Percentiles rank a stretch among this genome's conserved stretches.
phyloP scores from a whole-genome alignment of 1,140 invertebrate species.

The Pogonomyrmex barbatus region DNA sequence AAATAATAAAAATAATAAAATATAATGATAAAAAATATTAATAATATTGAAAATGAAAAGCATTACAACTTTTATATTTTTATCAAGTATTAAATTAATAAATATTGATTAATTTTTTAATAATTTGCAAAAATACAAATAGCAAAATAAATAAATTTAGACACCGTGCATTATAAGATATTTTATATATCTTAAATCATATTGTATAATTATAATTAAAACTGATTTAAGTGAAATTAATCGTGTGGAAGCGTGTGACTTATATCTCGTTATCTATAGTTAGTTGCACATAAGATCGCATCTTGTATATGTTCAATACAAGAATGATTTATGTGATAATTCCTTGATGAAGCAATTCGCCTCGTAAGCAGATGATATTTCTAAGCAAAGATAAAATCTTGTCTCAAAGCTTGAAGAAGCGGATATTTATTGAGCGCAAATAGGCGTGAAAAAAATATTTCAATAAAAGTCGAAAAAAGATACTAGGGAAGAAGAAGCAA shows the following conservation, averaged over 20 bases:
- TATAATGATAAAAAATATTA: no score
- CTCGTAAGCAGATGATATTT: background rate
- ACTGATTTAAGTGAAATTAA: background rate
- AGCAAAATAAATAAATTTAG: background rate
- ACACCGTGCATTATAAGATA: no score
- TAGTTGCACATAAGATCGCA: no score
- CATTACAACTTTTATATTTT: no score
- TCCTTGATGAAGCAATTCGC: conserved; percentile 9
- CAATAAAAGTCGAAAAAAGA: conserved; percentile 12
- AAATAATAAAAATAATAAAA: no score
- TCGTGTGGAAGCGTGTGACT: no score
- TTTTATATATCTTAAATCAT: background rate
- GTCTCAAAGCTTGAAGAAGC: background rate
- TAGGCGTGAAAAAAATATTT: background rate
- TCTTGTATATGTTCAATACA: background rate
- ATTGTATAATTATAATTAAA: background rate
- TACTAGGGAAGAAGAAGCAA: no score
- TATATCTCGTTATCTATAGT: background rate
- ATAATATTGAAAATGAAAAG: no score
- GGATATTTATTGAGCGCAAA: conserved; percentile 7
- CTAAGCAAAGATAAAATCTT: background rate
- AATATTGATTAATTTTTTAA: no score
- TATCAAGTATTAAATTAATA: no score
- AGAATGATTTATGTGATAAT: conserved; percentile 56
- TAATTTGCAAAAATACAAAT: background rate